A percentile compares a stretch with the other conserved stretches of the same genome.
Evolutionary conservation across 2,113 vertebrate species (phyloP).

Genomic region (Athene cunicularia): DNA sequence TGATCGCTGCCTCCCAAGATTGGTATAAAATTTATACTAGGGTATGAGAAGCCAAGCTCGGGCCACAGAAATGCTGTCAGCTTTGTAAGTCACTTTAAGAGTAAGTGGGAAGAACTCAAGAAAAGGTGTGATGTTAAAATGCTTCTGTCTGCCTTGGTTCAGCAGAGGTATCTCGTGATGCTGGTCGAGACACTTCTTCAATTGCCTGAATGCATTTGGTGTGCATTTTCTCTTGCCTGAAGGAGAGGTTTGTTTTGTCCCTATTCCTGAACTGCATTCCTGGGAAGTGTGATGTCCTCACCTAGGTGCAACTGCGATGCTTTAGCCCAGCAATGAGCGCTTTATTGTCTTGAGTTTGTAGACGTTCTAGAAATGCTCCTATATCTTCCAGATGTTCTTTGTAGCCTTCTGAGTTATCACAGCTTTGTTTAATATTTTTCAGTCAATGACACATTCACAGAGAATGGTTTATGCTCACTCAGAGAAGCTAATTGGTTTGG

Average conservation of each 20-base stretch:
- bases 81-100: neutral
- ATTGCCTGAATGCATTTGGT: neutral
- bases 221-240: neutral
- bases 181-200: fast-evolving
- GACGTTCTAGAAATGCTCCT: neutral
- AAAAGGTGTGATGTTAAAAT: fast-evolving
- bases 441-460: neutral
- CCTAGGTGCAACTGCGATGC: neutral
- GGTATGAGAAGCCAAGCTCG: neutral
- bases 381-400: neutral
- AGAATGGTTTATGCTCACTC: neutral
- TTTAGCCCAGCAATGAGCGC: neutral
- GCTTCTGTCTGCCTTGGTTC: neutral
- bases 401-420: neutral
- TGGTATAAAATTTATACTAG: neutral
- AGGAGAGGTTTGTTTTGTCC: neutral
- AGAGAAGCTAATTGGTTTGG: neutral
- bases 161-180: neutral
- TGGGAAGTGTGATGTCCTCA: neutral
- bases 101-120: neutral
- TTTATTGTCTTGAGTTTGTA: neutral
- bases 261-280: fast-evolving
- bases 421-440: neutral
- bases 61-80: neutral
- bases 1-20: fast-evolving